phyloP scores from a whole-genome alignment of 2,797 vertebrate species.

The Hypotaenidia okinawae region DNA sequence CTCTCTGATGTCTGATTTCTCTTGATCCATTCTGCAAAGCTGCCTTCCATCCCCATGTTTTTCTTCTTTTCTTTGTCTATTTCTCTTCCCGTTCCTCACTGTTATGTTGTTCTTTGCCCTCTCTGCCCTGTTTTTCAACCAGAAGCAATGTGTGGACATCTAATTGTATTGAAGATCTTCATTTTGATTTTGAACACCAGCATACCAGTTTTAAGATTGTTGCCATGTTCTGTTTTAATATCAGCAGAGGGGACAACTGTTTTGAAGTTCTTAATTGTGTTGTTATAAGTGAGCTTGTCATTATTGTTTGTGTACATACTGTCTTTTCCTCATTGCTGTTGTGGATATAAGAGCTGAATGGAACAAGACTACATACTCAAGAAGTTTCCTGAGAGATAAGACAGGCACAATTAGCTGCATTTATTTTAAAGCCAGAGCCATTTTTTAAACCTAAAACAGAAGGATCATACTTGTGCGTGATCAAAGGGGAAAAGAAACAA shows the following conservation, averaged over 20 bases:
- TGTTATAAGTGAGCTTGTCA: background rate
- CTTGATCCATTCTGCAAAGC: background rate
- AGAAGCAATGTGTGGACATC: background rate
- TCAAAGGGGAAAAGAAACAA: background rate
- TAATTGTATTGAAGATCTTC: background rate
- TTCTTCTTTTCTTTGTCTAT: background rate
- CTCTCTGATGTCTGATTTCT: background rate
- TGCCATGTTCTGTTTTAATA: background rate
- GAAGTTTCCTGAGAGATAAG: background rate
- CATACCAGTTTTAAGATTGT: background rate
- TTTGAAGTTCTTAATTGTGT: background rate
- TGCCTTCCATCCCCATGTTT: background rate
- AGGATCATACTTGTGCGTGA: background rate
- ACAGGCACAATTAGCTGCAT: background rate
- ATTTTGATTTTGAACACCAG: background rate
- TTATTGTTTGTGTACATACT: background rate
- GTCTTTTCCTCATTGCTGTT: background rate
- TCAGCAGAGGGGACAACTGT: background rate
- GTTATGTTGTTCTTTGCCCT: background rate
- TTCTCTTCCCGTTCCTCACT: background rate
- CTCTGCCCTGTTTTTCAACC: background rate
- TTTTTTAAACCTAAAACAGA: background rate
- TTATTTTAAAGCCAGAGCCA: background rate
- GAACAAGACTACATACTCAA: background rate
- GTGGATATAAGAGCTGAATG: background rate